Base-by-base conservation (phyloP, 2,888 invertebrate species). In the Oasisia sp. region DNA sequence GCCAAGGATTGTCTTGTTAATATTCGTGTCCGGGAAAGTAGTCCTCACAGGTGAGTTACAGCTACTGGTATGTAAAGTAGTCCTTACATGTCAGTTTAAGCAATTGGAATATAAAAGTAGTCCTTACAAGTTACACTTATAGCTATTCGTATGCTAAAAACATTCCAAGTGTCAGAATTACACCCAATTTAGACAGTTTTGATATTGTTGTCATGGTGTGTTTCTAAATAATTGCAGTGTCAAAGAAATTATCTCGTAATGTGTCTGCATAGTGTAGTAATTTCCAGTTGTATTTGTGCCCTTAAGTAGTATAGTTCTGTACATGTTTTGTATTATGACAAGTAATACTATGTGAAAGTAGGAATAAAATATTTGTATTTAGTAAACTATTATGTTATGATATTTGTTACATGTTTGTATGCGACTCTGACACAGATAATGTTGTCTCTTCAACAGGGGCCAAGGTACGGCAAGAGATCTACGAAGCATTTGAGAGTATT, bases 1-100 rank as follows among this genome's bases (percentile, higher is more conserved):
- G 95, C 99, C 99, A 0, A 97, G 99, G 94, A 98, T 99, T 94
- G 99, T 99, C 7, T 97, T 99, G 93, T 97, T 99, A 19, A 99
- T 99, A 96, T 99, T 99, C 97, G 99, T 99, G 0, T 99, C 99
- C 96, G 99, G 99, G 92, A 99, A 99, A 97, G 98, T 99, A 94
- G 99, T 99, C 1, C 98, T 99, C 93, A 99, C 99, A 95, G 97
- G 97, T 96, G 94, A 92, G 93, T 90, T 8, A 45, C 19, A 32
- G 32, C 90, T 90, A 44, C 32, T 32, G 90, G 89, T 12, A 32
- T 89, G 11, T 38, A 38, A 38, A 38, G 38, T 38, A 38, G 38
- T 38, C 38, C 38, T 38, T 8, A 89, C 89, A 92, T 3, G 12
- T 38, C 0, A 91, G n/a, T 7, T 90, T 50, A 2, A 91, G 27